Evolutionary conservation across 2,888 invertebrate species (phyloP).

Genomic region (Germaria angustata): DNA sequence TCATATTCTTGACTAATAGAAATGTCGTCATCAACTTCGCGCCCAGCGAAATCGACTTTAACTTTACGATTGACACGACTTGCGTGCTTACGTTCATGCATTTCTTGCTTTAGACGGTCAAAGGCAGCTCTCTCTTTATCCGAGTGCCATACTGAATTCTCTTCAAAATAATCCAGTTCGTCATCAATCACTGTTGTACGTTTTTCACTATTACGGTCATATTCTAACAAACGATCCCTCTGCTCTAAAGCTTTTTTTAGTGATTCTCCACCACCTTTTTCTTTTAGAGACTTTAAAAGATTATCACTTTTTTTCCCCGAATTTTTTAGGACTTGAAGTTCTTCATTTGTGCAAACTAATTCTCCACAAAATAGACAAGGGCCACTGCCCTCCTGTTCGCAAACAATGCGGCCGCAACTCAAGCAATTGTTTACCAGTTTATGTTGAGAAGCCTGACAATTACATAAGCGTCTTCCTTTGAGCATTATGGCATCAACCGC

Average conservation of each 20-base stretch:
- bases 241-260: conserved; percentile 88
- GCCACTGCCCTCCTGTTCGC: conserved; percentile 97
- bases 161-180: conserved; percentile 94
- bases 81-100: conserved; percentile 85
- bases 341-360: conserved; percentile 89
- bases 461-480: conserved; percentile 91
- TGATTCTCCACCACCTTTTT: conserved; percentile 85
- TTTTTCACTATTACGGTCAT: conserved; percentile 87
- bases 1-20: conserved; percentile 77
- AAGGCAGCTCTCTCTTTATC: conserved; percentile 85
- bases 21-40: conserved; percentile 81
- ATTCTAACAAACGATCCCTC: conserved; percentile 90
- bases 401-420: conserved; percentile 96
- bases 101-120: conserved; percentile 84
- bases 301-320: conserved; percentile 86
- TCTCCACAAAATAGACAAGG: conserved; percentile 96
- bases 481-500: conserved; percentile 82
- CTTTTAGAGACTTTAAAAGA: conserved; percentile 84
- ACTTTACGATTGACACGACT: conserved; percentile 85
- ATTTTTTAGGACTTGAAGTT: conserved; percentile 84
- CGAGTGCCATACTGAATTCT: conserved; percentile 90
- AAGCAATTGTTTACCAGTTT: conserved; percentile 94
- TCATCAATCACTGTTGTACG: conserved; percentile 86
- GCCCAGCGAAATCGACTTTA: conserved; percentile 88
- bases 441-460: conserved; percentile 96